Base-by-base conservation (phyloP, 2,113 vertebrate species). In the Lucifuga dentata region DNA sequence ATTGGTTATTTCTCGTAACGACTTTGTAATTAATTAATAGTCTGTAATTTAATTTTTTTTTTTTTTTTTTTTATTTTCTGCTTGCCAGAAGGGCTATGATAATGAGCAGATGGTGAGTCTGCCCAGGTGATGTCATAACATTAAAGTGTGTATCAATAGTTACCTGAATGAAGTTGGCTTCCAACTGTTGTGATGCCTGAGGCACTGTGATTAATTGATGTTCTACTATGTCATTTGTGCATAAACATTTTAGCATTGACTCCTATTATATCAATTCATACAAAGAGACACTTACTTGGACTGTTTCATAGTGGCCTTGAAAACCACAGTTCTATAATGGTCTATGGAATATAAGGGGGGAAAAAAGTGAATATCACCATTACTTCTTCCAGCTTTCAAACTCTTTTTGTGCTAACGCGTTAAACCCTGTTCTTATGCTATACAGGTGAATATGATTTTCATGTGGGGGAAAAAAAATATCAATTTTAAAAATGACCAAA, bases 91-190 rank as follows among this genome's bases (percentile, higher is more conserved):
- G 50, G 55, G 80, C 17, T 43, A 35, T 61, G 59, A 36, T 83
- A 67, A 76, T 59, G 61, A 81, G 68, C 76, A 66, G 61, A 81
- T 81, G 72, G 68, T 59, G 58, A 66, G 70, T 55, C 49, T 35
- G 56, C 43, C 78, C 36, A 57, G 71, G 61, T 80, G 70, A 64
- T 55, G 32, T 32, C 50, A 43, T 20, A 11, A 72, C 75, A 68
- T 15, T 48, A 65, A 32, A n/a, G n/a, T n/a, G n/a, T n/a, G n/a
- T n/a, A n/a, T 71, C 43, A 66, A 53, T 44, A 46, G 39, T 38
- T 51, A 55, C 55, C 46, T 45, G 44, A 63, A 44, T 41, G 39
- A 46, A 78, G 55, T 43, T 67, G 81, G 48, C 69, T 51, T 75
- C 64, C 51, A 24, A 63, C 73, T 68, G 52, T 49, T 11, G 23